A percentile compares a stretch with the other conserved stretches of the same genome.
Conservation (phyloP, 2,888 invertebrate genomes). For the Pristionchus arcanus region DNA sequence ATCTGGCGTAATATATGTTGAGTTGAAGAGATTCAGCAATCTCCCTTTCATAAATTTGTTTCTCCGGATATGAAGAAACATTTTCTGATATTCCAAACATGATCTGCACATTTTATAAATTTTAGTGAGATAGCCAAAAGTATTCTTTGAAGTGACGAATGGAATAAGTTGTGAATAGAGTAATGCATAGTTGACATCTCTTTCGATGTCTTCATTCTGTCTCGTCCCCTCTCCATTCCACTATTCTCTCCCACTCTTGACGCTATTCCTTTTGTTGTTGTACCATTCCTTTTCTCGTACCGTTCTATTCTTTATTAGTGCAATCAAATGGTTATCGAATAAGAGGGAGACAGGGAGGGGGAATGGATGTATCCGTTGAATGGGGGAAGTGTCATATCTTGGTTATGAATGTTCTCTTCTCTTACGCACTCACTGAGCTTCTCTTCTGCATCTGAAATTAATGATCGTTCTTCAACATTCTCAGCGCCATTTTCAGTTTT, state of each 20-base stretch:
- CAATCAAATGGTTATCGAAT: conserved; percentile 18
- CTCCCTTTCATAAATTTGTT: too few species aligned
- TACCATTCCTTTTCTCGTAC: neutral
- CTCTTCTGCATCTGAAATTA: conserved; percentile 35
- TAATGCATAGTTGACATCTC: neutral
- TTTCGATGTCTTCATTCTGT: neutral
- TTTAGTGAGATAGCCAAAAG: too few species aligned
- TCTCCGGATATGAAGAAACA: too few species aligned
- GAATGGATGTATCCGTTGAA: neutral
- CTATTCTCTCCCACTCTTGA: neutral
- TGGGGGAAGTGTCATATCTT: conserved; percentile 8
- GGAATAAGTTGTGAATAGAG: too few species aligned
- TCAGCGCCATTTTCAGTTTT: neutral
- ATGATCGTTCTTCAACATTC: neutral
- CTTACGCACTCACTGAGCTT: conserved; percentile 42
- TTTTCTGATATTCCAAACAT: too few species aligned
- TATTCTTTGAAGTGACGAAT: too few species aligned
- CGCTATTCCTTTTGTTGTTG: conserved; percentile 22
- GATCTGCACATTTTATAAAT: too few species aligned
- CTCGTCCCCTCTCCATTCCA: neutral
- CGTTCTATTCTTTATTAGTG: conserved; percentile 5
- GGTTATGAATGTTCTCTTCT: neutral
- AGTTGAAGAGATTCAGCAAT: too few species aligned
- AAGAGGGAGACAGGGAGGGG: neutral
- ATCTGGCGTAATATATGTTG: too few species aligned